A percentile compares a stretch with the other conserved stretches of the same genome.
Evolutionary conservation across 2,888 invertebrate species (phyloP).

Genomic region (Bombyx huttoni): DNA sequence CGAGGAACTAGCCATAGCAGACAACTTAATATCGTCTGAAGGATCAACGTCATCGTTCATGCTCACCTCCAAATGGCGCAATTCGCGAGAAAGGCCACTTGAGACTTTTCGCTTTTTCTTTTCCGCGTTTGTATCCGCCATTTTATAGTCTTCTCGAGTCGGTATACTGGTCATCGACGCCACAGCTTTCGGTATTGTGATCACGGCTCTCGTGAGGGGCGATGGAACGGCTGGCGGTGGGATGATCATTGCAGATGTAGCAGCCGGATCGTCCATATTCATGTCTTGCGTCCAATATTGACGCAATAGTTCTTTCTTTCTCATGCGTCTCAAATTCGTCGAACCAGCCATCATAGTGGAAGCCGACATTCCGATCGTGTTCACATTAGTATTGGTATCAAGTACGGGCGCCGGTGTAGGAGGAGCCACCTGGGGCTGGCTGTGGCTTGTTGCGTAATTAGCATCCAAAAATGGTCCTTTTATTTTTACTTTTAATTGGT

Average conservation of each 20-base stretch:
- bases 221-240: conserved; percentile 74
- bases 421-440: conserved; percentile 72
- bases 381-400: conserved; percentile 43
- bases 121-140: conserved; percentile 75
- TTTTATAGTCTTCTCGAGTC: conserved; percentile 86
- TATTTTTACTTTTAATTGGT: conserved; percentile 91
- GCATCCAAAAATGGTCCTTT: conserved; percentile 89
- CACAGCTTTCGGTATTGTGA: conserved; percentile 90
- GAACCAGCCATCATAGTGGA: conserved; percentile 73
- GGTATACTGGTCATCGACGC: conserved; percentile 91
- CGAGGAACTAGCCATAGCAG: conserved; percentile 24
- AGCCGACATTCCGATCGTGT: conserved; percentile 48
- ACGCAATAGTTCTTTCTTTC: conserved; percentile 88
- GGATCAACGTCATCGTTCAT: conserved; percentile 70
- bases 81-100: conserved; percentile 71
- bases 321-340: conserved; percentile 86
- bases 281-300: conserved; percentile 88
- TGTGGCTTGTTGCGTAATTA: conserved; percentile 77
- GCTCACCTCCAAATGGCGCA: conserved; percentile 75
- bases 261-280: conserved; percentile 84
- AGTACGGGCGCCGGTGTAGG: conserved; percentile 46
- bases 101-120: conserved; percentile 77
- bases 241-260: conserved; percentile 55
- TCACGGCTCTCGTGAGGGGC: conserved; percentile 77
- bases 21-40: conserved; percentile 41